Evolutionary conservation across 2,797 vertebrate genomes (phyloP).

Genomic region (Channallabes apus): DNA sequence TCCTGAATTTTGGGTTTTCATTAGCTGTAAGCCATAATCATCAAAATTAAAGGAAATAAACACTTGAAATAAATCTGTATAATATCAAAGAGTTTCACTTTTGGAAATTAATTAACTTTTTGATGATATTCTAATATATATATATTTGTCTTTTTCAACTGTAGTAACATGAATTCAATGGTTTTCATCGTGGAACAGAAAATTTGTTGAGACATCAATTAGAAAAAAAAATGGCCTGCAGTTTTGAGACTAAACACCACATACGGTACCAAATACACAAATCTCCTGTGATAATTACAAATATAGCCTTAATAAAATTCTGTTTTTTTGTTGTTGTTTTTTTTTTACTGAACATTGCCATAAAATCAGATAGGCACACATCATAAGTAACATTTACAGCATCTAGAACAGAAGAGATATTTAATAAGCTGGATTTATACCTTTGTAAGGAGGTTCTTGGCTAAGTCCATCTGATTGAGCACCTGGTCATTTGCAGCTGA

Average conservation of each 20-base stretch:
- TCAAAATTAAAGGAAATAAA: too few relatives aligned
- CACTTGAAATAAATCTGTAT: too few relatives aligned
- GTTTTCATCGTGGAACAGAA: neutral
- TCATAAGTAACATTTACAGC: neutral
- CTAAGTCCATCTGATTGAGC: conserved; percentile 85
- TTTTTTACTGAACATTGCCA: neutral
- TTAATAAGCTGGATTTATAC: conserved; percentile 64
- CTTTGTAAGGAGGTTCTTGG: conserved; percentile 80
- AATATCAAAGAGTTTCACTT: too few relatives aligned
- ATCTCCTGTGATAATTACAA: neutral
- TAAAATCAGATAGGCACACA: neutral
- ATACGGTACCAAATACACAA: neutral
- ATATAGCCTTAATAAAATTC: neutral
- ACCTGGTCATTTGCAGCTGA: conserved; percentile 80
- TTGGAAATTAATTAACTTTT: too few relatives aligned
- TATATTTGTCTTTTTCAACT: neutral
- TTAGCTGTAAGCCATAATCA: too few relatives aligned
- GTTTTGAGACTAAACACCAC: neutral
- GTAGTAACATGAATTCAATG: neutral
- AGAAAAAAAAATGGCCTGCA: neutral
- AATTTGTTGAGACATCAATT: neutral
- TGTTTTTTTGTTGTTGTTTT: neutral
- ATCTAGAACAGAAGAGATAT: too few relatives aligned
- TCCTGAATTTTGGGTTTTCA: too few relatives aligned
- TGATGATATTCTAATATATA: too few relatives aligned